These are phyloP conservation scores for Ochropacha duplaris DNA, from an alignment of 2,888 invertebrate genomes.

Conservation along the genomic window DNA sequence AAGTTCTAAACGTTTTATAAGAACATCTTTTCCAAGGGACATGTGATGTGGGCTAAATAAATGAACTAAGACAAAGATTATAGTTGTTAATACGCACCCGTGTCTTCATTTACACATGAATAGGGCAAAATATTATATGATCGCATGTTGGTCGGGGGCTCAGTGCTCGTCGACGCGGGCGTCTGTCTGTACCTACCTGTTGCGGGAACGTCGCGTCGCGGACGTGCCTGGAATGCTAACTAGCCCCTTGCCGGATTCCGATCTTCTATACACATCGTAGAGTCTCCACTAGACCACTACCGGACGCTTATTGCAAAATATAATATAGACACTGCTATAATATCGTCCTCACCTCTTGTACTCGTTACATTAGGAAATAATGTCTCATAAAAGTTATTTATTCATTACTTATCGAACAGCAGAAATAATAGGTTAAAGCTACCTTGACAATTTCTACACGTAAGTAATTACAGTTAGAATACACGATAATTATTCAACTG, in stretches of 20 bases:
- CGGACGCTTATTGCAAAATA: slow-evolving; percentile 9
- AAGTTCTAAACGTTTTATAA: not conserved
- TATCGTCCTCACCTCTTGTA: not conserved
- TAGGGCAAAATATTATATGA: not conserved
- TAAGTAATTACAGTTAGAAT: not conserved
- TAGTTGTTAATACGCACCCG: not conserved
- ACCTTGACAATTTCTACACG: not conserved
- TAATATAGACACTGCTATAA: not conserved
- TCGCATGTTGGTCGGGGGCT: not conserved
- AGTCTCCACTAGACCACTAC: slow-evolving; percentile 14
- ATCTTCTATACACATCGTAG: slow-evolving; percentile 27
- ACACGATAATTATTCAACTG: not conserved
- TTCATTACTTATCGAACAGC: not conserved
- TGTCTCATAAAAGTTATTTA: no score
- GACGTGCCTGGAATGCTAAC: slow-evolving; percentile 62
- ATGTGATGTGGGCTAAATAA: not conserved
- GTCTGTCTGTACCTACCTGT: slow-evolving; percentile 50
- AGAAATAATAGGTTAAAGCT: not conserved
- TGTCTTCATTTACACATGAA: slow-evolving; percentile 3
- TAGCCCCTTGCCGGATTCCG: slow-evolving; percentile 49
- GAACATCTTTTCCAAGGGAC: not conserved
- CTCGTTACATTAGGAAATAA: no score
- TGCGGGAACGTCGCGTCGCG: slow-evolving; percentile 36
- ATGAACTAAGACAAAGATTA: not conserved
- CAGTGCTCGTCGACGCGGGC: slow-evolving; percentile 2